Conservation (phyloP, 1,140 invertebrate genomes). For the Brachionus rubens region DNA sequence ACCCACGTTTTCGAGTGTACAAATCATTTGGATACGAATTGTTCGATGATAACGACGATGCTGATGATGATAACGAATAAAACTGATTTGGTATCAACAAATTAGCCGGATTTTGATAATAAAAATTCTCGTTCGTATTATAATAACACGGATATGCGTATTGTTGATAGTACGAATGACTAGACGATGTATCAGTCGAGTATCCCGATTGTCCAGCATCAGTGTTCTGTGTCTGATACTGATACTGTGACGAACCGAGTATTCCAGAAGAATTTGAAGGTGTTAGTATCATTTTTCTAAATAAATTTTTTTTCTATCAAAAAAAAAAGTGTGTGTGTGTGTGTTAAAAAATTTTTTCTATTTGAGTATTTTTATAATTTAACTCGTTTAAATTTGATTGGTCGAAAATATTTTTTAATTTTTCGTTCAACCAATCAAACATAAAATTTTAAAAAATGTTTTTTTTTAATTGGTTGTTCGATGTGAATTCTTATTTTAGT, state of each 20-base stretch:
- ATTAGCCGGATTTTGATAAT: background rate
- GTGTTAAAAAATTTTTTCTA: no score
- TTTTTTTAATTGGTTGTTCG: background rate
- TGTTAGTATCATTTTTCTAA: conserved; percentile 20
- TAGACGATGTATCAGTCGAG: background rate
- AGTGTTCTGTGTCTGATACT: background rate
- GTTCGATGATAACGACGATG: background rate
- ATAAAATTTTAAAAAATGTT: no score
- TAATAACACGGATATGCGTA: background rate
- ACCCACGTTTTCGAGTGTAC: background rate
- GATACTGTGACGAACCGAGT: background rate
- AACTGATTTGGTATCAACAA: background rate
- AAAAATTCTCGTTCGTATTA: background rate
- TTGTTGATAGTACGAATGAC: conserved; percentile 14
- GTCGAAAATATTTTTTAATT: no score
- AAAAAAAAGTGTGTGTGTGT: no score
- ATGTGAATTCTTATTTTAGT: background rate
- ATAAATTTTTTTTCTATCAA: background rate
- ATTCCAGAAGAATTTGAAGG: conserved; percentile 28
- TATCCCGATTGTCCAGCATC: background rate
- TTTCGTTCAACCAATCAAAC: no score
- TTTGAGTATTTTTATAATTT: no score
- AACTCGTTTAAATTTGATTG: no score
- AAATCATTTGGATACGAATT: background rate
- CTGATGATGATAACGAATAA: background rate